phyloP scores from a whole-genome alignment of 2,113 vertebrate genomes.

The Rana temporaria region DNA sequence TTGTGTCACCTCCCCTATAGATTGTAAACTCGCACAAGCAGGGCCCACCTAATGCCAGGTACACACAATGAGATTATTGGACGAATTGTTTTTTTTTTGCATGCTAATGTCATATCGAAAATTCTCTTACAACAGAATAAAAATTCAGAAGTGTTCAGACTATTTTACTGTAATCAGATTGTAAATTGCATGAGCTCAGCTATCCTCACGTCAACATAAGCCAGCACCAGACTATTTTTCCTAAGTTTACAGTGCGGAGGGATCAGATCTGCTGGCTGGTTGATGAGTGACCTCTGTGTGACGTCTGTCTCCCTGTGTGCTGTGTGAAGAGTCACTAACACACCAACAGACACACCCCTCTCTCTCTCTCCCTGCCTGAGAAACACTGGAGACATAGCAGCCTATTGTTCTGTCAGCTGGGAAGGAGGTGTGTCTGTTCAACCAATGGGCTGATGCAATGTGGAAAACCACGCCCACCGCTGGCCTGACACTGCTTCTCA shows the following conservation, averaged over 20 bases:
- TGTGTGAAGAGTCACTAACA: not conserved
- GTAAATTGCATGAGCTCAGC: no score
- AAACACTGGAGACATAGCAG: conserved; percentile 1
- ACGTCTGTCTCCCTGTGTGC: conserved; percentile 1
- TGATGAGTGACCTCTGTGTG: not conserved
- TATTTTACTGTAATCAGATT: no score
- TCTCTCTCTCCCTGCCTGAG: not conserved
- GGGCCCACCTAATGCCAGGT: no score
- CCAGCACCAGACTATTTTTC: conserved; percentile 22
- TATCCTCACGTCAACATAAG: no score
- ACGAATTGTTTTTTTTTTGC: no score
- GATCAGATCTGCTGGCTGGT: not conserved
- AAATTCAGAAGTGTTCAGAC: no score
- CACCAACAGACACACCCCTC: conserved; percentile 40
- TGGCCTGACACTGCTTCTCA: not conserved
- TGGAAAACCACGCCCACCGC: not conserved
- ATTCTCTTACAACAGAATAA: no score
- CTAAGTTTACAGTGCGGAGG: conserved; percentile 17
- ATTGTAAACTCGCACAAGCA: no score
- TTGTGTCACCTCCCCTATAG: no score
- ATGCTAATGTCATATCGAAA: no score
- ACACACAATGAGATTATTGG: no score
- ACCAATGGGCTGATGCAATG: conserved; percentile 28
- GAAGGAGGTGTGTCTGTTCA: conserved; percentile 33
- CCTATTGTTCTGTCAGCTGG: conserved; percentile 44